These are phyloP conservation scores for Coccyzus lansbergi DNA, from an alignment of 2,797 vertebrate genomes.

Conservation along the genomic window DNA sequence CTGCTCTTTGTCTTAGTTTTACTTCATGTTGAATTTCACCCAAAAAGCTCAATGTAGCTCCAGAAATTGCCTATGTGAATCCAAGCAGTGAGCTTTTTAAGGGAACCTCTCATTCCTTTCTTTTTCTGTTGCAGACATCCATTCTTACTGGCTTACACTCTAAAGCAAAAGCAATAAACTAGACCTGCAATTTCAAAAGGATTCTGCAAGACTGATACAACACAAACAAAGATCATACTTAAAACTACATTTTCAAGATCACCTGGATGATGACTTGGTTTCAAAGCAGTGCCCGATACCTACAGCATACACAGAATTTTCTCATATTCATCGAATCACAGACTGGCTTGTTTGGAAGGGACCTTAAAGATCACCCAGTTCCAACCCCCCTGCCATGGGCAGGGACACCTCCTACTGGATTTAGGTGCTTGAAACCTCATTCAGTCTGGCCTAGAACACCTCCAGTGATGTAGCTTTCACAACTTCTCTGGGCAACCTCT, in stretches of 20 bases:
- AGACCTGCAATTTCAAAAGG: not conserved
- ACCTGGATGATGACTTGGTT: not conserved
- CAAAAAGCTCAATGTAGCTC: slow-evolving; percentile 41
- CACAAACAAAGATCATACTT: not conserved
- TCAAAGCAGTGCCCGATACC: not conserved
- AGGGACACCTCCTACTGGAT: too few species aligned
- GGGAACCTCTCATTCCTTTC: not conserved
- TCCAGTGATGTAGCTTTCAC: too few species aligned
- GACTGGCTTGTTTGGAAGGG: too few species aligned
- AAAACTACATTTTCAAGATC: not conserved
- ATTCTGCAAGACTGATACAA: not conserved
- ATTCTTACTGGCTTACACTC: not conserved
- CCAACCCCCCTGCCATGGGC: too few species aligned
- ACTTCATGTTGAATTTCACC: slow-evolving; percentile 14
- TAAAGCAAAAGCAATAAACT: slow-evolving; percentile 8
- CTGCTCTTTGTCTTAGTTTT: not conserved
- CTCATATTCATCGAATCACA: not conserved
- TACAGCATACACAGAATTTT: not conserved
- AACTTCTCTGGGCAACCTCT: too few species aligned
- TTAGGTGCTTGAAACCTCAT: too few species aligned
- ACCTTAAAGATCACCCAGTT: too few species aligned
- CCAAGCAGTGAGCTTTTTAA: slow-evolving; percentile 4
- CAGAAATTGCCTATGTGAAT: slow-evolving; percentile 15
- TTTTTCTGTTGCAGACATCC: not conserved
- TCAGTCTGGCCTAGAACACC: too few species aligned